Evolutionary conservation across 1,140 invertebrate species (phyloP), one percentile per base, ranked within the genome.

Genomic region (Heliconius melpomene): DNA sequence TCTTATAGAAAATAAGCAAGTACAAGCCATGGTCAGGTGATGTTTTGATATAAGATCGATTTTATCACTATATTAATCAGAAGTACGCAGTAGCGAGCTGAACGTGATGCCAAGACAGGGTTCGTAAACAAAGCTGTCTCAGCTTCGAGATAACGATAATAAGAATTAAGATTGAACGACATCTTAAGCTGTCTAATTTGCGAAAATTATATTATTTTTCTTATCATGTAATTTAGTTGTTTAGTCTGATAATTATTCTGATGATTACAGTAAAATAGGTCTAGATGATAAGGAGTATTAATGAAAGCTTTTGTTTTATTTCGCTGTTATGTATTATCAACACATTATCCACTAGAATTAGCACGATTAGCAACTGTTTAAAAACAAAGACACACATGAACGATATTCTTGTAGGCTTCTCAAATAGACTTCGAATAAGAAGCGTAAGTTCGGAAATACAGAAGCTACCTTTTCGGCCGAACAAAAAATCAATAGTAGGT

Each of bases 21-120:
- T 78, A 79, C 32, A 29, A 16, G 60, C 9, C 23, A 66, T 16
- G 13, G 81, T 84, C 83, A 80, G 79, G 77, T 80, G 81, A 85
- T 84, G 74, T 82, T 75, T 23, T 74, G 50, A 80, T 78, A 78
- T 75, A 71, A 72, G 78, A 75, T 76, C 66, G 36, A 75, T 77
- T 73, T 72, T 79, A 79, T 79, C 78, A 29, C 60, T 26, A 66
- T 66, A 66, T 66, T 66, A 66, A 11, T 66, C 26, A 66, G 26
- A 66, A 66, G 23, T 66, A 66, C 60, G 60, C 60, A 66, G 60
- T 66, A 66, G 60, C 60, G 16, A 29, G 26, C 46, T 36, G 8
- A 77, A 66, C 29, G 40, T 50, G 60, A 70, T 77, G 75, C 75
- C 60, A 71, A 77, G 20, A 71, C 60, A 77, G 23, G 29, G 36